Evolutionary conservation across 2,888 invertebrate species (phyloP).

Genomic region (Galeopsomyia nigrocyanea): DNA sequence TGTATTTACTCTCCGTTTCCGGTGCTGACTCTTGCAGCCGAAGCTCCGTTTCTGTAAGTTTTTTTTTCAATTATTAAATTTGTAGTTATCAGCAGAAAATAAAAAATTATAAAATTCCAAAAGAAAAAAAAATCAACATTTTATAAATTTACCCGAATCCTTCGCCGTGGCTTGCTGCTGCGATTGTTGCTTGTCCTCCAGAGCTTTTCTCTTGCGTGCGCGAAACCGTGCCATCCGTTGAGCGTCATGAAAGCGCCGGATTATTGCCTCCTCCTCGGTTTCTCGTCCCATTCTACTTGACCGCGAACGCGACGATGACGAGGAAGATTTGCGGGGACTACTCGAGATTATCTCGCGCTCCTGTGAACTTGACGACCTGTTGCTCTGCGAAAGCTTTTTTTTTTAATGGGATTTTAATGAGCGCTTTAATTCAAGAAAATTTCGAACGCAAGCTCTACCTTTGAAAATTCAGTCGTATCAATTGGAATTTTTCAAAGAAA

Average conservation of each 20-base stretch:
- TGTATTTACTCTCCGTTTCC: slow-evolving; percentile 82
- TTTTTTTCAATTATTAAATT: no score
- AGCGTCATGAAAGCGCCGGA: slow-evolving; percentile 58
- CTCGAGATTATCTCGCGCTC: not conserved
- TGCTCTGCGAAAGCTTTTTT: no score
- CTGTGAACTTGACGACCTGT: not conserved
- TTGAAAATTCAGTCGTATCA: no score
- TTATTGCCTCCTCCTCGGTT: slow-evolving; percentile 58
- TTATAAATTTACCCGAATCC: not conserved
- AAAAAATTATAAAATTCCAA: no score
- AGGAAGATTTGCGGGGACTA: no score
- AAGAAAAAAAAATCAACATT: no score
- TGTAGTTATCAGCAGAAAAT: no score
- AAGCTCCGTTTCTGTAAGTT: not conserved
- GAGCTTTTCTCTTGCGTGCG: slow-evolving; percentile 56
- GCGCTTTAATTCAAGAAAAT: no score
- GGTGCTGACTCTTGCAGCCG: not conserved
- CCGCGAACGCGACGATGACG: slow-evolving; percentile 2
- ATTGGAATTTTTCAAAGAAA: no score
- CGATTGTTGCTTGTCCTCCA: slow-evolving; percentile 53
- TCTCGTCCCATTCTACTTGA: slow-evolving; percentile 51
- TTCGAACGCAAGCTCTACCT: no score
- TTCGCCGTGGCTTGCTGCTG: slow-evolving; percentile 37
- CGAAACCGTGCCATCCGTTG: slow-evolving; percentile 61
- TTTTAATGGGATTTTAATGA: not conserved